A percentile compares a stretch with the other conserved stretches of the same genome.
phyloP scores from a whole-genome alignment of 2,888 invertebrate species.

The Mylabris sibirica region DNA sequence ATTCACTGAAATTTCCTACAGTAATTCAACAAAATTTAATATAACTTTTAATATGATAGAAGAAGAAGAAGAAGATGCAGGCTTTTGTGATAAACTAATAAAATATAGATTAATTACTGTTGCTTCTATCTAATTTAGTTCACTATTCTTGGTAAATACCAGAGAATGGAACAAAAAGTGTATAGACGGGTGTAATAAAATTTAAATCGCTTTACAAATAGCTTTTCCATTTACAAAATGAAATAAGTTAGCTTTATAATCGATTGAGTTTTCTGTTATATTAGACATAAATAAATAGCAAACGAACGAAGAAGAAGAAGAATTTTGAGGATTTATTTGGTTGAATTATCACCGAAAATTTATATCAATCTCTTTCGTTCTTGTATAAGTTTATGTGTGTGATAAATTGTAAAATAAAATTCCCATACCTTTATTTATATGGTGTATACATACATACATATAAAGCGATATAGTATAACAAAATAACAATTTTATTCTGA shows the following conservation, averaged over 20 bases:
- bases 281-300: not conserved
- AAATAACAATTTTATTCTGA: conserved; percentile 14
- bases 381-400: conserved; percentile 19
- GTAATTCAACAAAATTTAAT: too few relatives aligned
- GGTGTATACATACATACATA: not conserved
- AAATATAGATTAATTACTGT: not conserved
- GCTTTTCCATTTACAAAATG: not conserved
- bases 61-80: too few relatives aligned
- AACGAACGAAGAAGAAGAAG: too few relatives aligned
- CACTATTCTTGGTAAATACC: too few relatives aligned
- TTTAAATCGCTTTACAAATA: not conserved
- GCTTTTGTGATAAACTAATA: not conserved
- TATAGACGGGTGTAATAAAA: too few relatives aligned
- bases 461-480: conserved; percentile 1
- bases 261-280: not conserved
- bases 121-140: not conserved
- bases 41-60: too few relatives aligned
- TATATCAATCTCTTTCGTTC: not conserved
- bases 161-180: not conserved
- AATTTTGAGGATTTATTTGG: not conserved
- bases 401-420: conserved; percentile 27
- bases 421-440: conserved; percentile 23
- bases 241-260: not conserved
- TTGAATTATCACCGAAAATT: not conserved
- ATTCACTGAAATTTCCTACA: too few relatives aligned